Base-by-base conservation (phyloP, 2,797 vertebrate genomes). In the Serranus cabrilla region DNA sequence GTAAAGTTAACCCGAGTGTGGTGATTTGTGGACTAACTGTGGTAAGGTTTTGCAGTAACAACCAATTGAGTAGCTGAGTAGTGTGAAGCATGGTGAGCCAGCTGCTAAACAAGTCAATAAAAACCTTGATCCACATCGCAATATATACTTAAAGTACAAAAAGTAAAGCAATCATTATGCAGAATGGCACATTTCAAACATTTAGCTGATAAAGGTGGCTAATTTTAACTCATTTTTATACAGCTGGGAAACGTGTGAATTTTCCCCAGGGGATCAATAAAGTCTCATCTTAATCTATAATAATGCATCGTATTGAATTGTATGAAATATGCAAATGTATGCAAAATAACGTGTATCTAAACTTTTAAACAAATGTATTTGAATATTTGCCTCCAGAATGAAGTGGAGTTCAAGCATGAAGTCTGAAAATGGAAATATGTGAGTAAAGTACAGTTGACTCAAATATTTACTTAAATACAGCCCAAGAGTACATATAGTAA, bases 121-220 rank as follows among this genome's bases (percentile, higher is more conserved):
- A n/a, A n/a, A n/a, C n/a, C 27, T 27, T 27, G 3, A 27, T 27
- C 27, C 27, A 27, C 27, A 27, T n/a, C n/a, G n/a, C n/a, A n/a
- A n/a, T n/a, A n/a, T n/a, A n/a, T n/a, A n/a, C n/a, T n/a, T n/a
- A n/a, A n/a, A n/a, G n/a, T n/a, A n/a, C 27, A 27, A 3, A 27
- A 3, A 27, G 27, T 6, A 27, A n/a, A 39, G 37, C 11, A 39
- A 7, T 9, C 37, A 39, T 39, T 39, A 39, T 39, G 4, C 37
- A 39, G 37, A 39, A 39, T 39, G 37, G 37, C 37, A 39, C 5
- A 39, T 39, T 39, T 39, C 37, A 6, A 2, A 39, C 27, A 27
- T 27, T 27, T 27, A 50, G 31, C 46, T 46, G 25, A 45, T 49
- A 47, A 62, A 47, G 45, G 45, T 62, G 60, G 60, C 18, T 62